Evolutionary conservation across 92 coral and sea anemone genomes (phyloP).

Genomic region (Actinostola sp.): DNA sequence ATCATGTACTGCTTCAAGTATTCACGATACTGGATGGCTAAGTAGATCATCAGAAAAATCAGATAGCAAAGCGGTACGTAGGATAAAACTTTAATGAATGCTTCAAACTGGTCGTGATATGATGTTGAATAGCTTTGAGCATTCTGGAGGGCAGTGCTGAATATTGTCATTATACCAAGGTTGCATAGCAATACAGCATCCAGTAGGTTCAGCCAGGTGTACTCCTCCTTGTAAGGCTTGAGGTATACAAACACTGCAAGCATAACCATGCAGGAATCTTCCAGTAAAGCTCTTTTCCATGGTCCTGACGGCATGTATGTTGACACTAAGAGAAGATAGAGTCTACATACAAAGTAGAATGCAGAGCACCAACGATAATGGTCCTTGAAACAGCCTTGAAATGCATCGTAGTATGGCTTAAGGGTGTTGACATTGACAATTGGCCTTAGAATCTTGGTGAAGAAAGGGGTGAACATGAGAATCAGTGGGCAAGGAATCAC

Average conservation of each 20-base stretch:
- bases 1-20: conserved; percentile 12
- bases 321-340: conserved; percentile 43
- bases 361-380: conserved; percentile 96
- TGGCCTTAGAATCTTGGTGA: conserved; percentile 74
- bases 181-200: conserved; percentile 79
- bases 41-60: conserved; percentile 17
- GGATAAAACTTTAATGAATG: conserved; percentile 47
- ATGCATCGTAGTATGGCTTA: conserved; percentile 79
- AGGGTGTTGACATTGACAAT: conserved; percentile 73
- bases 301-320: conserved; percentile 54
- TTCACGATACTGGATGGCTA: conserved; percentile 32
- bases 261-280: conserved; percentile 69
- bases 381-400: conserved; percentile 89
- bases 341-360: conserved; percentile 88
- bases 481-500: conserved; percentile 87
- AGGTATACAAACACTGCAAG: conserved; percentile 65
- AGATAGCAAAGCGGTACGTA: conserved; percentile 72
- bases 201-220: conserved; percentile 76
- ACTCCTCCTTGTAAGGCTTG: conserved; percentile 74
- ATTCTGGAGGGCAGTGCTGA: conserved; percentile 60
- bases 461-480: conserved; percentile 76
- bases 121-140: conserved; percentile 21
- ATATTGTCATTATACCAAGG: conserved; percentile 68
- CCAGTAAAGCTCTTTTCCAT: conserved; percentile 49
- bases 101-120: background rate